Evolutionary conservation across 2,888 invertebrate genomes (phyloP).

Genomic region (Agelastica alni): DNA sequence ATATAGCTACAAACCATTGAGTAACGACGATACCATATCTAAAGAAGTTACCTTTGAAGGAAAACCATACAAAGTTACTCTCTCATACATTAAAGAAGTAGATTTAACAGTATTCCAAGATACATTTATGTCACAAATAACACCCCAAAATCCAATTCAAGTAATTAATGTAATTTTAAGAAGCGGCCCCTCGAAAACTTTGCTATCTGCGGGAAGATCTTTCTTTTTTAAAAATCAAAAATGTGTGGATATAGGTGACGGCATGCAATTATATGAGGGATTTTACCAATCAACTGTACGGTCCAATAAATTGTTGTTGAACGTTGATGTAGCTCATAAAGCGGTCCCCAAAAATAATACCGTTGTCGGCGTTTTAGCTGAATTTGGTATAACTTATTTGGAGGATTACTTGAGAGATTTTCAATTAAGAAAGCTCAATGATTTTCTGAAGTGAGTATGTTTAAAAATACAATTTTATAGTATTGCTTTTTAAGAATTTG

Average conservation of each 20-base stretch:
- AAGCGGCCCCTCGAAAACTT: conserved; percentile 59
- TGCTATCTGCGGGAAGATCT: conserved; percentile 45
- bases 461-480: not conserved
- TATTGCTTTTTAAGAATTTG: conserved; percentile 33
- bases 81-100: no score
- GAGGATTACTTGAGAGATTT: not conserved
- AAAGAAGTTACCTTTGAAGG: conserved; percentile 25
- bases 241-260: conserved; percentile 67
- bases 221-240: conserved; percentile 37
- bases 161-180: conserved; percentile 85
- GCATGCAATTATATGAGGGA: conserved; percentile 91
- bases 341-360: conserved; percentile 66
- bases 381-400: not conserved
- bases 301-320: conserved; percentile 85
- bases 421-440: no score
- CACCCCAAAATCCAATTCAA: no score
- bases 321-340: conserved; percentile 88
- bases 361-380: no score
- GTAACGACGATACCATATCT: conserved; percentile 47
- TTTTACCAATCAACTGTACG: conserved; percentile 91
- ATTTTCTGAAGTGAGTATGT: not conserved
- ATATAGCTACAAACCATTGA: conserved; percentile 60
- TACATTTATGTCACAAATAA: no score
- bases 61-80: conserved; percentile 35
- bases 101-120: no score